These are phyloP conservation scores for Glandiceps talaboti DNA, from an alignment of 53 echinoderm and acorn worm species.

Conservation along the genomic window DNA sequence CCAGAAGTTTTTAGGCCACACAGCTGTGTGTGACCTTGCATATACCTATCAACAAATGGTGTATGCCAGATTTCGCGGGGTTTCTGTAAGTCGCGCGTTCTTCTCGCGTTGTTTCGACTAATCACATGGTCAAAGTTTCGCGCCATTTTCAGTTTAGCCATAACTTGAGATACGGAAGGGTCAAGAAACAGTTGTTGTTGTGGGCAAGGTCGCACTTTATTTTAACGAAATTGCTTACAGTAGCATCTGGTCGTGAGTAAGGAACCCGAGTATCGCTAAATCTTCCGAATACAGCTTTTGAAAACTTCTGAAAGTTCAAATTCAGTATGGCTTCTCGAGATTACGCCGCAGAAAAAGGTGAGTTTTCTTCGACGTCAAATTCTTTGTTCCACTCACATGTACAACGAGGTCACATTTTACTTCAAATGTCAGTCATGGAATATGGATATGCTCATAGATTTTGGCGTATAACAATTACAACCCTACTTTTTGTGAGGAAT, in stretches of 20 bases:
- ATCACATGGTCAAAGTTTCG: neutral
- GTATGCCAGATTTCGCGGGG: neutral
- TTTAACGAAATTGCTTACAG: neutral
- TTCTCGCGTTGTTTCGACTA: neutral
- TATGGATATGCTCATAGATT: too few species aligned
- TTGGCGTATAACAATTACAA: too few species aligned
- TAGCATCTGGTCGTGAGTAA: too few species aligned
- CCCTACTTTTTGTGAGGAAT: too few species aligned
- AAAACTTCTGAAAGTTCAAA: neutral
- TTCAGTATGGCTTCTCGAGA: slow-evolving; percentile 47
- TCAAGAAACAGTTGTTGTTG: neutral
- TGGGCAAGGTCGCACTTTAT: too few species aligned
- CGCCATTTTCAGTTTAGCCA: neutral
- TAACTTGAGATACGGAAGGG: neutral
- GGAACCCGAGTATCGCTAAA: neutral
- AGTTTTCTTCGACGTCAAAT: slow-evolving; percentile 3
- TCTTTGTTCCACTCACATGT: too few species aligned
- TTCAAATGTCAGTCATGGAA: too few species aligned
- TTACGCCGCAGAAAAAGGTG: slow-evolving; percentile 65
- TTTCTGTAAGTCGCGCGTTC: neutral
- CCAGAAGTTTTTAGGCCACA: too few species aligned
- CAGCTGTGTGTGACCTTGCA: neutral
- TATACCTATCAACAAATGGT: neutral
- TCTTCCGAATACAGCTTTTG: neutral
- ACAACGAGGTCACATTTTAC: too few species aligned